Conservation (phyloP, 2,888 invertebrate species). For the Drosophila neutralis region DNA sequence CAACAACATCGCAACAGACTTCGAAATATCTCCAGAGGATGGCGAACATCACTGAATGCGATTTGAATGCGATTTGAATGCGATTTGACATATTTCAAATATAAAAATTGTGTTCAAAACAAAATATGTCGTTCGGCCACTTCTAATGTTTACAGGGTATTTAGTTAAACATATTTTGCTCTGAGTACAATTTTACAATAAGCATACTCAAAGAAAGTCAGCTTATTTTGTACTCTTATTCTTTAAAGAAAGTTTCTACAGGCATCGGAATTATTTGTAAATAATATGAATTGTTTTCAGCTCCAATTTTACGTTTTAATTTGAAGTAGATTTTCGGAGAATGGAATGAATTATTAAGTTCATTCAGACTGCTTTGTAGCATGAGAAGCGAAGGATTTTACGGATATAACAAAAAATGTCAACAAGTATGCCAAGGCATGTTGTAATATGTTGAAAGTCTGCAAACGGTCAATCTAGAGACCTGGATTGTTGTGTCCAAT, state of each 20-base stretch:
- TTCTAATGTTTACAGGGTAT: too few species aligned
- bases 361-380: not conserved
- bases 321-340: not conserved
- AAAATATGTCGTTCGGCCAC: not conserved
- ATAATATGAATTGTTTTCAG: not conserved
- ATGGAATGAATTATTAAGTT: too few species aligned
- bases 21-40: not conserved
- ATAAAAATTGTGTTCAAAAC: too few species aligned
- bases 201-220: not conserved
- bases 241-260: not conserved
- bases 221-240: not conserved
- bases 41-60: not conserved
- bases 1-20: not conserved
- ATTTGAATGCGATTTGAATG: not conserved
- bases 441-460: constrained; percentile 4
- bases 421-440: not conserved
- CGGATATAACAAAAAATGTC: not conserved
- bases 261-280: not conserved
- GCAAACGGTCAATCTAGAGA: not conserved
- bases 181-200: too few species aligned
- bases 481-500: not conserved
- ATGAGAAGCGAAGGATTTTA: not conserved
- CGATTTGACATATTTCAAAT: not conserved
- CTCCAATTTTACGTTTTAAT: not conserved
- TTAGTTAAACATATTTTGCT: too few species aligned